phyloP scores from a whole-genome alignment of 2,888 invertebrate species.

The Drosophila testacea region DNA sequence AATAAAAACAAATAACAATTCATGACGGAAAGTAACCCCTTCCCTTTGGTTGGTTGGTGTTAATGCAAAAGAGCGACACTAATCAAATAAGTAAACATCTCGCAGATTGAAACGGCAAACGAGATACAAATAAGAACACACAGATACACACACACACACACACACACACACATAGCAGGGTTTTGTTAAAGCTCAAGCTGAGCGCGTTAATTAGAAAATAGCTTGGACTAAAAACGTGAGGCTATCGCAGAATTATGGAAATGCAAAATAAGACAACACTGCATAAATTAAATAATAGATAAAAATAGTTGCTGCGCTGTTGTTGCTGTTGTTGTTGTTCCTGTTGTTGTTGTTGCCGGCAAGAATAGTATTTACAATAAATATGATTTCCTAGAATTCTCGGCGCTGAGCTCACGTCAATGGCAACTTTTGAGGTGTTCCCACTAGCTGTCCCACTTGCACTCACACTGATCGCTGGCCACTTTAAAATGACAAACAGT shows the following conservation, averaged over 20 bases:
- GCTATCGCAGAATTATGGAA: conserved; percentile 53
- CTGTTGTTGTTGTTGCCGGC: conserved; percentile 38
- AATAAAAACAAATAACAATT: conserved; percentile 29
- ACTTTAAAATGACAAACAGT: conserved; percentile 50
- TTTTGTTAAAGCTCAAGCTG: conserved; percentile 29
- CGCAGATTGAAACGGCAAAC: conserved; percentile 25
- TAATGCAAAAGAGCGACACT: conserved; percentile 53
- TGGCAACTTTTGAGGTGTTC: conserved; percentile 26
- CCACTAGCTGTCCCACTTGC: conserved; percentile 41
- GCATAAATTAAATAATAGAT: conserved; percentile 71
- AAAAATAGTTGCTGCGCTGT: conserved; percentile 15
- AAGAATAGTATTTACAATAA: conserved; percentile 59
- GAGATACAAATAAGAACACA: conserved; percentile 38
- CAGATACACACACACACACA: conserved; percentile 39
- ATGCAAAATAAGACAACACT: conserved; percentile 53
- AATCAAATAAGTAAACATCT: conserved; percentile 43
- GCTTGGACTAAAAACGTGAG: conserved; percentile 63
- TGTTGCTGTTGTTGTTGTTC: conserved; percentile 11
- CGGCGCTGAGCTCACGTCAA: conserved; percentile 52
- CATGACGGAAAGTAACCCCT: conserved; percentile 5
- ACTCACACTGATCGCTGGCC: conserved; percentile 40
- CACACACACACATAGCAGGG: conserved; percentile 29
- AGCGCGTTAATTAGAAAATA: conserved; percentile 73
- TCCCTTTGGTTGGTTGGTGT: not conserved
- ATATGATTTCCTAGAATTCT: conserved; percentile 70